These are phyloP conservation scores for Drosophila infuscata DNA, from an alignment of 2,888 invertebrate species.

Conservation along the genomic window DNA sequence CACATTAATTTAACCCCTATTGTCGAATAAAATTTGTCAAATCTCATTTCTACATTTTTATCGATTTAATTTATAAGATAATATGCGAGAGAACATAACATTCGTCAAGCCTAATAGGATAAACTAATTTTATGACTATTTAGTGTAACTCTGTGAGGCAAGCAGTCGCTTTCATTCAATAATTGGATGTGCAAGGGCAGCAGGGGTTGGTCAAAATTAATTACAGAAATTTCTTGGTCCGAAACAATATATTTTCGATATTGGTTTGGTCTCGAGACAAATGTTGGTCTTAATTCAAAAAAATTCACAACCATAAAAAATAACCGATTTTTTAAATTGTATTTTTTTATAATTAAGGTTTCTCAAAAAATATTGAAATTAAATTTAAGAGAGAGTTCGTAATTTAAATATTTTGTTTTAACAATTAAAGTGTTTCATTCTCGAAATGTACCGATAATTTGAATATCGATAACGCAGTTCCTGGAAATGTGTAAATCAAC, in stretches of 20 bases:
- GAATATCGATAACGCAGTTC: slow-evolving; percentile 15
- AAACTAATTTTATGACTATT: not conserved
- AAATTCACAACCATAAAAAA: not conserved
- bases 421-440: not conserved
- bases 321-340: not conserved
- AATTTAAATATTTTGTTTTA: not conserved
- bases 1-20: slow-evolving; percentile 53
- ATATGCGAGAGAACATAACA: not conserved
- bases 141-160: not conserved
- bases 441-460: not conserved
- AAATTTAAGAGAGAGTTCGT: not conserved
- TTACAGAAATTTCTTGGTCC: not conserved
- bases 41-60: slow-evolving; percentile 5
- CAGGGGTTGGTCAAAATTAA: not conserved
- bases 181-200: not conserved
- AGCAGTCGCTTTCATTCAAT: not conserved
- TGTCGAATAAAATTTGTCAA: slow-evolving; percentile 57
- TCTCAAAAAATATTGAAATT: not conserved
- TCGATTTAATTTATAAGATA: not conserved
- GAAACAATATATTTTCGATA: not conserved
- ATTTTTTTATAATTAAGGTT: not conserved
- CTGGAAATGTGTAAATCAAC: slow-evolving; percentile 17
- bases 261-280: not conserved
- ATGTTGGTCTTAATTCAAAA: not conserved
- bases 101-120: not conserved